Evolutionary conservation across 1,140 invertebrate species (phyloP), one percentile per base, ranked within the genome.

Genomic region (Trachelipus rathkii): DNA sequence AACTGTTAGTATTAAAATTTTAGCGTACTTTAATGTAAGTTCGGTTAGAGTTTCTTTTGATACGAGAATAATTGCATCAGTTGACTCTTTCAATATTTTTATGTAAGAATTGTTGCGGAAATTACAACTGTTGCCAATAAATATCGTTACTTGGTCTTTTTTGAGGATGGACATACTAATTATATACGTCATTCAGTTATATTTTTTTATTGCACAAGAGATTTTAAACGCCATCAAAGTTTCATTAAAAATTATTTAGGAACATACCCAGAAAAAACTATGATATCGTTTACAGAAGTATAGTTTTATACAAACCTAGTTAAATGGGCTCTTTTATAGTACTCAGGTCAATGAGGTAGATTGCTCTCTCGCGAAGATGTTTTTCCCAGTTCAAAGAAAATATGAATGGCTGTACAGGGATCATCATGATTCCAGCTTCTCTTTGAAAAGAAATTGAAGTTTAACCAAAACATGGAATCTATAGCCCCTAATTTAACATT

Each of bases 391-490:
- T 1, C 90, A 92, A 78, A 89, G 89, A 72, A 86, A 92, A 60
- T 89, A 88, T 0, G 95, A 98, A 86, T 97, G 95, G 95, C 94
- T 97, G 69, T 98, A 97, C 84, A 86, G 95, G 96, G 95, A 3
- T 97, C 95, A 0, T 91, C 92, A 0, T 86, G 95, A 73, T 86
- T 98, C 2, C 90, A 89, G 8, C 92, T 93, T 0, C 86, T 95
- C 0, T 95, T 89, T 84, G 87, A 90, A 23, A 92, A 94, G 83
- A 85, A 93, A 67, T 21, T 80, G 66, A n/a, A n/a, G n/a, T n/a
- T n/a, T n/a, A 79, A 78, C 69, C 78, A 75, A 15, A 71, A 80
- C 44, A 74, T 74, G 19, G 78, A 78, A 21, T 46, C 78, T 23
- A 76, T 77, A 50, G 75, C 77, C 60, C 71, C 74, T 21, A 69